These are phyloP conservation scores for Calidris pugnax DNA, from an alignment of 2,113 vertebrate genomes.

Conservation along the genomic window DNA sequence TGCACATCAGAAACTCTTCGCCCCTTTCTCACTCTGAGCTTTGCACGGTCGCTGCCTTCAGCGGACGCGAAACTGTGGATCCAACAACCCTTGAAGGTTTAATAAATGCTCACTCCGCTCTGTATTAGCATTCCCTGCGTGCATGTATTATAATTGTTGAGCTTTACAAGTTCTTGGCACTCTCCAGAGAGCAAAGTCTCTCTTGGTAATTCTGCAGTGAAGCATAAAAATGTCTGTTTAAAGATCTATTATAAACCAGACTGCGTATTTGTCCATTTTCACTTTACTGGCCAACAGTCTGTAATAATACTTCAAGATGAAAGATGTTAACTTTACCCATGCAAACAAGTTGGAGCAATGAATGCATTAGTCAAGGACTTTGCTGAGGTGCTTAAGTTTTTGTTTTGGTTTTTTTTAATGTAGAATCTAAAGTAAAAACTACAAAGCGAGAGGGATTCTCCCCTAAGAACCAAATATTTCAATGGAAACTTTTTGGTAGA, in stretches of 20 bases:
- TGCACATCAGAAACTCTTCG: not conserved
- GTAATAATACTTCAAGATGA: constrained; percentile 18
- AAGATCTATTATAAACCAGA: not conserved
- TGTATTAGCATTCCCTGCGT: not conserved
- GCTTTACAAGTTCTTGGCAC: constrained; percentile 8
- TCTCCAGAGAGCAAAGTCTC: not conserved
- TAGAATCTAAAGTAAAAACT: not conserved
- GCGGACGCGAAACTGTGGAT: not conserved
- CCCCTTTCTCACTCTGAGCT: not conserved
- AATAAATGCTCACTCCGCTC: not conserved
- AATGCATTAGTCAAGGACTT: not conserved
- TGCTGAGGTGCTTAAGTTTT: not conserved
- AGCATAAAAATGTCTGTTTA: constrained; percentile 49
- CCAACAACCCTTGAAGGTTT: not conserved
- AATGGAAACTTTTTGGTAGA: not conserved
- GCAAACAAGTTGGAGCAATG: constrained; percentile 3
- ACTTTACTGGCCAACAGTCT: not conserved
- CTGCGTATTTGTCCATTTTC: constrained; percentile 2
- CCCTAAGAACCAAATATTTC: not conserved
- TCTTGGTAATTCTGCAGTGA: constrained; percentile 8
- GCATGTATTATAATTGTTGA: not conserved
- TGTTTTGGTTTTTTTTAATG: not conserved
- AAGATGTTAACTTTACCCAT: not conserved
- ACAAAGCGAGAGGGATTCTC: not conserved
- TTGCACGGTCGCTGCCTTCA: not conserved